A percentile compares a stretch with the other conserved stretches of the same genome.
These are phyloP conservation scores for Naso thynnoides DNA, from an alignment of 2,797 vertebrate species.

Conservation along the genomic window DNA sequence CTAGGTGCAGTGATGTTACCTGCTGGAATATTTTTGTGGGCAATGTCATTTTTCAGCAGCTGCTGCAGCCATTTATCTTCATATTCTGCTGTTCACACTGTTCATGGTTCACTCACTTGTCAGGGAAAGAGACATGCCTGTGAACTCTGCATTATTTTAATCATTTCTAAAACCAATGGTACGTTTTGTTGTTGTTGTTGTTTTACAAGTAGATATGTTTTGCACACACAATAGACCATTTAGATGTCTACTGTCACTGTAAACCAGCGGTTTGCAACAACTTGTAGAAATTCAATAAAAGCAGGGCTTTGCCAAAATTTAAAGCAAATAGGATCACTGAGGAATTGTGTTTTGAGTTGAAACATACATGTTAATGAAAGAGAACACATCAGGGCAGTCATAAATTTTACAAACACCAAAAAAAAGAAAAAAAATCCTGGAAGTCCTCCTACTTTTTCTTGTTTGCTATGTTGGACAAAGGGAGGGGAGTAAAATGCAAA, in stretches of 20 bases:
- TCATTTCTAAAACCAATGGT: neutral
- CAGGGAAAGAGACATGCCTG: neutral
- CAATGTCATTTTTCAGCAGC: neutral
- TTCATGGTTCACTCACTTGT: neutral
- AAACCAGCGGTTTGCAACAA: neutral
- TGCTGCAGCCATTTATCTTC: slow-evolving; percentile 3
- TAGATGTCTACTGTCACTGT: neutral
- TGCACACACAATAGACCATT: neutral
- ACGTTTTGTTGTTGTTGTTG: neutral
- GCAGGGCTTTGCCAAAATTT: neutral
- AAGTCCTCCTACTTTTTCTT: neutral
- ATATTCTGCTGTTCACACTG: neutral
- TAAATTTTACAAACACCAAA: neutral
- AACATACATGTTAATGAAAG: neutral
- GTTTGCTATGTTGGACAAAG: neutral
- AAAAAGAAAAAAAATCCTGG: too few species aligned
- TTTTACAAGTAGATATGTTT: neutral
- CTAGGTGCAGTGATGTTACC: neutral
- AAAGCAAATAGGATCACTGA: neutral
- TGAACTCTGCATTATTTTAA: neutral
- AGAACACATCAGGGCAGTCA: neutral
- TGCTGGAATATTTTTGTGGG: neutral
- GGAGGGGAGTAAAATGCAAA: neutral
- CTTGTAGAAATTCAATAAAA: neutral
- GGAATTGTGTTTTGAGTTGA: neutral